Conservation (phyloP, 1,140 invertebrate genomes). For the Polypedilum pembai region DNA sequence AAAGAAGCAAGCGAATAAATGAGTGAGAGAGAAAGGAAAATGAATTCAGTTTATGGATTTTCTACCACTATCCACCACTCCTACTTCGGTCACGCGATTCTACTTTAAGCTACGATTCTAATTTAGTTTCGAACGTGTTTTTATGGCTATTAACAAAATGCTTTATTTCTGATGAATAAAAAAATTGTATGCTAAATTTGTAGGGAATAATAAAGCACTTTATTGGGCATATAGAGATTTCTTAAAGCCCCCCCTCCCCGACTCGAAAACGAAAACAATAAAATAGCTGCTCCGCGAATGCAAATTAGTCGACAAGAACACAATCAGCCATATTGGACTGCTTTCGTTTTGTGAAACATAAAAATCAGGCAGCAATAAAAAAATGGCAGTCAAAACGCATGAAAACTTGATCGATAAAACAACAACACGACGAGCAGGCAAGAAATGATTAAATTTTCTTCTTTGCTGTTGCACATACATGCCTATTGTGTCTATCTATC, state of each 20-base stretch:
- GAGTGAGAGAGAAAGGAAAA: not conserved
- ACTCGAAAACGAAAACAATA: not conserved
- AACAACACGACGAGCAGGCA: not conserved
- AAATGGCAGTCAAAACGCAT: slow-evolving; percentile 12
- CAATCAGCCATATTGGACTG: not conserved
- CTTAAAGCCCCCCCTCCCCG: not conserved
- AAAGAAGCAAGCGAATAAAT: not conserved
- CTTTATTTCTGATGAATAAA: slow-evolving; percentile 14
- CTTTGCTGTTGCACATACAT: not conserved
- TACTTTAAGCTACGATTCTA: slow-evolving; percentile 18
- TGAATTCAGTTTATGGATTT: slow-evolving; percentile 27
- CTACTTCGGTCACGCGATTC: slow-evolving; percentile 24
- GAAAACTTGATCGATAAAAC: slow-evolving; percentile 18
- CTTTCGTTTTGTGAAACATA: not conserved
- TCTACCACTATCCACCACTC: slow-evolving; percentile 24
- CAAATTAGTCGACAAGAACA: not conserved
- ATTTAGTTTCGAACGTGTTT: slow-evolving; percentile 5
- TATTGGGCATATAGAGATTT: slow-evolving; percentile 18
- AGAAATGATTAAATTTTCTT: slow-evolving; percentile 22
- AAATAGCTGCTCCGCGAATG: not conserved
- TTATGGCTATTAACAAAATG: slow-evolving; percentile 18
- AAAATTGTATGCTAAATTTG: slow-evolving; percentile 13
- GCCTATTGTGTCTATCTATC: not conserved
- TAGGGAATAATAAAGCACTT: slow-evolving; percentile 18
- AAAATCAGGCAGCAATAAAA: not conserved